Base-by-base conservation (phyloP, 2,888 invertebrate genomes). In the Alsophila aescularia region DNA sequence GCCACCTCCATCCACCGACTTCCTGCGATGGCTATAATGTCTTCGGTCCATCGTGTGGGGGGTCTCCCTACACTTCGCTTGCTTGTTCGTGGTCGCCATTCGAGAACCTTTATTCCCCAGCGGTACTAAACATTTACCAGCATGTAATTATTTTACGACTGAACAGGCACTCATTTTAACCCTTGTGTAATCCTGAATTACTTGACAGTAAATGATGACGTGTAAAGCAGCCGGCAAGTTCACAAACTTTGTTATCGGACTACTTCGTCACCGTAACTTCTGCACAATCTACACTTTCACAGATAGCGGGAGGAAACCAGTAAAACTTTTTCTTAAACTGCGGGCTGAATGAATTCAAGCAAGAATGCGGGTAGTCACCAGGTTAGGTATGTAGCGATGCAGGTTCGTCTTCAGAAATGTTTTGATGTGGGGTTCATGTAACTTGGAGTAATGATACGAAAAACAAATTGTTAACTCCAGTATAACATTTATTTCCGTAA, bases 361-460 rank as follows among this genome's bases (percentile, higher is more conserved):
- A 40, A 40, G 52, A 49, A 61, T 61, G 52, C 58, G 48, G 55
- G 54, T 32, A 32, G 50, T 40, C 21, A 24, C 42, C 34, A 52
- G 44, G 40, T 49, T 32, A 43, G 34, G 31, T 9, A 45, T 10
- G 39, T 43, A 14, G 35, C 27, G 21, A 7, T 7, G 13, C 37
- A 50, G 41, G 14, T 2, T 14, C 10, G 44, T 29, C n/a, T 10
- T 10, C 16, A 34, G 40, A 18, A 29, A 29, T 3, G 0, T 29
- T 10, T 29, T 10, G 2, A 29, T 10, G 29, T 24, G 24, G 24
- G n/a, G n/a, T 10, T 29, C 4, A 29, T 47, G 6, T 0, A 16
- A 15, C 4, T 21, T 21, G 21, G 21, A 5, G 3, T n/a, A n/a
- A n/a, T n/a, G n/a, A n/a, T n/a, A n/a, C n/a, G n/a, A n/a, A n/a